Evolutionary conservation across 2,113 vertebrate genomes (phyloP), one percentile per base, ranked within the genome.

Genomic region (Copsychus sechellarum): DNA sequence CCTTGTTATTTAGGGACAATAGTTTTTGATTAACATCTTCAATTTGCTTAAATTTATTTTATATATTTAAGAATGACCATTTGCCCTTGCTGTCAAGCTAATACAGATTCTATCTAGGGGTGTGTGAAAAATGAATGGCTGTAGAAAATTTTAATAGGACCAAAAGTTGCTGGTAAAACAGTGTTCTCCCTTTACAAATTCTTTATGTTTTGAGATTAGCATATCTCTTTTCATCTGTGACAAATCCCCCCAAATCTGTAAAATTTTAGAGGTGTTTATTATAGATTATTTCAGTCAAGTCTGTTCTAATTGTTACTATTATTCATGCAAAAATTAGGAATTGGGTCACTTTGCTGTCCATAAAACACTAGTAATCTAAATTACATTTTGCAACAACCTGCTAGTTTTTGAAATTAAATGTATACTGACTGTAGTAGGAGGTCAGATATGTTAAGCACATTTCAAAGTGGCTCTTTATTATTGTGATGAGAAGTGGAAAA

Each of bases 271-370:
- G 14, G 22, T 77, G 8, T 77, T 89, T 72, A 50, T 77, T 76
- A 33, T 2, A 54, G 48, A 45, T 31, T 11, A 38, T 84, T 91
- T 83, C 60, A 73, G 45, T 54, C 29, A 81, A 47, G 11, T 1
- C 29, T 69, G 6, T 87, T 70, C 45, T 70, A 60, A 51, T 54
- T 45, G 22, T 24, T 89, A 17, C 7, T 61, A 48, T 38, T 69
- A 51, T n/a, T 85, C 45, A 17, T 45, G 29, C 15, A 84, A 86
- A 80, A 84, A 84, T 12, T 69, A 64, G 23, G 33, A 60, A 60
- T 45, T 56, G 11, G 5, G 18, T 87, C 64, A 56, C 9, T 65
- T 84, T 0, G 1, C 26, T 9, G 65, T 13, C 8, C 3, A 0
- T 62, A 69, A 80, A 53, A 21, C 1, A 1, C n/a, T 45, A 60